Percentiles rank a stretch among this genome's conserved stretches.
These are phyloP conservation scores for Teleiodes luculella DNA, from an alignment of 2,888 invertebrate species.

Conservation along the genomic window DNA sequence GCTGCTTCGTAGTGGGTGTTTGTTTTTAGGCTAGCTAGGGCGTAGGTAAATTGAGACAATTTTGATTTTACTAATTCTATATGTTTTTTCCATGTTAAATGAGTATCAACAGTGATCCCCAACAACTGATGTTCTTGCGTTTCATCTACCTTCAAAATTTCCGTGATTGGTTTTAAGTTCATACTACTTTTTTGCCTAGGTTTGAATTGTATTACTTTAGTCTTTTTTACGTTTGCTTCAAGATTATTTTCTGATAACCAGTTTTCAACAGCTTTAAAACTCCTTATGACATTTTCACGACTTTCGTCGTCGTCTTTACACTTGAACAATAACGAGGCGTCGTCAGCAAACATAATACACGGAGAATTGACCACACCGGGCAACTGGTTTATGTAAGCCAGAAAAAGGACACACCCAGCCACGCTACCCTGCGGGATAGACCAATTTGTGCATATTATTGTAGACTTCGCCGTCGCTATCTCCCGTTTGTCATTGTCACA, in stretches of 20 bases:
- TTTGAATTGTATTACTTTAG: neutral
- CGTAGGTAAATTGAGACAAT: slow-evolving; percentile 1
- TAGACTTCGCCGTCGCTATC: neutral
- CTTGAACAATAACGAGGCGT: neutral
- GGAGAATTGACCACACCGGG: neutral
- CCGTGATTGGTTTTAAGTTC: neutral
- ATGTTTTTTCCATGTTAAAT: neutral
- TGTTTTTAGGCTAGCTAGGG: neutral
- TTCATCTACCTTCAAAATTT: neutral
- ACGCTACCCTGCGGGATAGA: slow-evolving; percentile 1
- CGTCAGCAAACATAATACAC: neutral
- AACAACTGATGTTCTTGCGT: neutral
- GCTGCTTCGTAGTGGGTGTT: neutral
- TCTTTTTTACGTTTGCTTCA: neutral
- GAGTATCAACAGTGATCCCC: neutral
- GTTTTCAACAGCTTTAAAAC: neutral
- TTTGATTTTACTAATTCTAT: neutral
- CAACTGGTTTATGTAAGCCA: neutral
- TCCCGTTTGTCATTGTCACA: neutral
- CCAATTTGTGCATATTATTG: neutral
- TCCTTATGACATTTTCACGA: neutral
- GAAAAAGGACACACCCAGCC: neutral
- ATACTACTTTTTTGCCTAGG: neutral
- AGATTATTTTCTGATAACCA: neutral
- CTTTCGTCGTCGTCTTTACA: neutral